Evolutionary conservation across 2,113 vertebrate species (phyloP).

Genomic region (Pelodiscus sinensis): DNA sequence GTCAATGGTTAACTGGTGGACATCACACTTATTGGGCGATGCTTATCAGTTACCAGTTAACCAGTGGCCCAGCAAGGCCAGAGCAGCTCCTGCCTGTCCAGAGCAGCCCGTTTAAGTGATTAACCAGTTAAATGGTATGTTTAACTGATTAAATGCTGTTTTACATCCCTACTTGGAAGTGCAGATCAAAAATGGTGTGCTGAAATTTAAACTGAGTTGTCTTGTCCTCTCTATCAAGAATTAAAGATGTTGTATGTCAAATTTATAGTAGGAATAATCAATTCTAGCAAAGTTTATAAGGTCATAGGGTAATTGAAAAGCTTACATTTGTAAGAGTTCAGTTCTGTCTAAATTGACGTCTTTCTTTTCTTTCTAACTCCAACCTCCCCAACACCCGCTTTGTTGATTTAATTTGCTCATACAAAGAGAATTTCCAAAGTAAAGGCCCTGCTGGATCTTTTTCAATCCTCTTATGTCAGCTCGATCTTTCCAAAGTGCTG

Average conservation of each 20-base stretch:
- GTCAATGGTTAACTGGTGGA: no score
- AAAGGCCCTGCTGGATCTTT: background rate
- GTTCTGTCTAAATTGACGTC: background rate
- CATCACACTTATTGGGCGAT: no score
- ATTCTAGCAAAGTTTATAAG: background rate
- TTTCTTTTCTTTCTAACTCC: background rate
- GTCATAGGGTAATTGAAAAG: background rate
- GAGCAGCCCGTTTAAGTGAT: no score
- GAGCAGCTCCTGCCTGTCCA: no score
- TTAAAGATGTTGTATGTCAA: background rate
- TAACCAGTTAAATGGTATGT: no score
- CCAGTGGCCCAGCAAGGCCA: no score
- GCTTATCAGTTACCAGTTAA: no score
- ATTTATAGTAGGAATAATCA: background rate
- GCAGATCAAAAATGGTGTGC: fast-evolving
- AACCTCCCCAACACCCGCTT: no score
- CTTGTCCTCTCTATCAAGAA: no score
- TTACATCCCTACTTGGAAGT: no score
- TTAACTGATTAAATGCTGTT: no score
- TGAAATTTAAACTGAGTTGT: background rate
- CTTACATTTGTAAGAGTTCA: background rate
- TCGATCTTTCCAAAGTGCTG: conserved; percentile 37
- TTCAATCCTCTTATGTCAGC: conserved; percentile 17
- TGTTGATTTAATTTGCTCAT: no score
- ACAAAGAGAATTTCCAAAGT: background rate